phyloP scores from a whole-genome alignment of 35 echinoderm and acorn worm genomes.

The Apostichopus japonicus region DNA sequence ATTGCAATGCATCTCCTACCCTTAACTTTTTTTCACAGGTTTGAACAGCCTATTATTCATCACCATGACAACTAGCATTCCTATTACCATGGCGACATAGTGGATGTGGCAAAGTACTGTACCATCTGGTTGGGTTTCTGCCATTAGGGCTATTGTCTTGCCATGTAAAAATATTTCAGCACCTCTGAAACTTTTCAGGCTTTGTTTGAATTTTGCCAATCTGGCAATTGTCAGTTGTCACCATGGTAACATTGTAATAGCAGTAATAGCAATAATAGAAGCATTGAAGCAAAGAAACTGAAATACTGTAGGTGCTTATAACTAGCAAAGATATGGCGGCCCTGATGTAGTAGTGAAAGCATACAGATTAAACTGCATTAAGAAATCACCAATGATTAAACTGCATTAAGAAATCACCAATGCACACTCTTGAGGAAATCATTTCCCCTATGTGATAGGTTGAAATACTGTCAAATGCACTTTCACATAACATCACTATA shows the following conservation, averaged over 20 bases:
- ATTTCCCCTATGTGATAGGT: too few species aligned
- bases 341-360: not conserved
- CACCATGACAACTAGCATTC: conserved; percentile 41
- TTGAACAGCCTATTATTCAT: not conserved
- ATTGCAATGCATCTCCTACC: conserved; percentile 22
- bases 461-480: too few species aligned
- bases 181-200: conserved; percentile 1
- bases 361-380: not conserved
- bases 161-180: conserved; percentile 28
- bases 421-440: too few species aligned
- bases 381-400: not conserved
- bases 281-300: conserved; percentile 42
- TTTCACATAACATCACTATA: too few species aligned
- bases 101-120: conserved; percentile 17
- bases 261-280: conserved; percentile 10
- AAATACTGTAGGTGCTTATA: conserved; percentile 13
- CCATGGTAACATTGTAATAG: conserved; percentile 11
- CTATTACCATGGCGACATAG: conserved; percentile 20
- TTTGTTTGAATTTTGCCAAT: conserved; percentile 7
- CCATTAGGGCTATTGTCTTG: not conserved
- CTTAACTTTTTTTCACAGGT: conserved; percentile 23
- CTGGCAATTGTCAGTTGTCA: conserved; percentile 6
- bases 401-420: too few species aligned
- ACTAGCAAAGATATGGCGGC: not conserved
- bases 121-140: conserved; percentile 35